Conservation (phyloP, 2,888 invertebrate genomes). For the Protodeltote pygarga region DNA sequence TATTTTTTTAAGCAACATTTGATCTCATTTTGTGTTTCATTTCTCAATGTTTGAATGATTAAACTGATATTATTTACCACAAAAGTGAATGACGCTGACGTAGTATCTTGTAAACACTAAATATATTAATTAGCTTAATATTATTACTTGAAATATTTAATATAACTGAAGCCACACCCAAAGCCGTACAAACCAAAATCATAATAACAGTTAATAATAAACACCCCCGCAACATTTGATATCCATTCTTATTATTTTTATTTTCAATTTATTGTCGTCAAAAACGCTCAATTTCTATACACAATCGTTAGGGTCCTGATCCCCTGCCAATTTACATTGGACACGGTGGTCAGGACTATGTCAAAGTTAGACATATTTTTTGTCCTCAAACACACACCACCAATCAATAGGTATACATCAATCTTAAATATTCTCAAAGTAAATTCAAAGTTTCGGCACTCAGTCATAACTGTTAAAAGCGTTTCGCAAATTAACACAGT, state of each 20-base stretch:
- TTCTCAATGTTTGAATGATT: too few species aligned
- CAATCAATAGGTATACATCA: slow-evolving; percentile 59
- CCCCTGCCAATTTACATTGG: slow-evolving; percentile 86
- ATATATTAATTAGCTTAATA: too few species aligned
- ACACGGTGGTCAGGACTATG: slow-evolving; percentile 80
- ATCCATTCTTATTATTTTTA: slow-evolving; percentile 78
- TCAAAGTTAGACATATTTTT: slow-evolving; percentile 78
- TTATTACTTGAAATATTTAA: too few species aligned
- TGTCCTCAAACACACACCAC: slow-evolving; percentile 56
- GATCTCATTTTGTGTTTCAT: too few species aligned
- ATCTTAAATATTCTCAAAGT: slow-evolving; percentile 33
- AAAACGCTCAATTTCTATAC: slow-evolving; percentile 74
- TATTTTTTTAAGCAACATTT: too few species aligned
- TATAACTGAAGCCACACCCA: slow-evolving; percentile 35
- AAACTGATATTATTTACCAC: neutral
- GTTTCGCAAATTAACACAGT: slow-evolving; percentile 60
- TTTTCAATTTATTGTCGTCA: slow-evolving; percentile 69
- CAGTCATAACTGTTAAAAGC: slow-evolving; percentile 39
- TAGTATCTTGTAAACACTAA: too few species aligned
- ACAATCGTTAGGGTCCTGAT: slow-evolving; percentile 68
- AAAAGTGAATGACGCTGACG: too few species aligned
- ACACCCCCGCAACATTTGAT: slow-evolving; percentile 77
- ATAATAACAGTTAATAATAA: slow-evolving; percentile 64
- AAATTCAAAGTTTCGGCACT: slow-evolving; percentile 29
- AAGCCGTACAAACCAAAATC: slow-evolving; percentile 48